Evolutionary conservation across 2,113 vertebrate species (phyloP).

Genomic region (Physeter macrocephalus): DNA sequence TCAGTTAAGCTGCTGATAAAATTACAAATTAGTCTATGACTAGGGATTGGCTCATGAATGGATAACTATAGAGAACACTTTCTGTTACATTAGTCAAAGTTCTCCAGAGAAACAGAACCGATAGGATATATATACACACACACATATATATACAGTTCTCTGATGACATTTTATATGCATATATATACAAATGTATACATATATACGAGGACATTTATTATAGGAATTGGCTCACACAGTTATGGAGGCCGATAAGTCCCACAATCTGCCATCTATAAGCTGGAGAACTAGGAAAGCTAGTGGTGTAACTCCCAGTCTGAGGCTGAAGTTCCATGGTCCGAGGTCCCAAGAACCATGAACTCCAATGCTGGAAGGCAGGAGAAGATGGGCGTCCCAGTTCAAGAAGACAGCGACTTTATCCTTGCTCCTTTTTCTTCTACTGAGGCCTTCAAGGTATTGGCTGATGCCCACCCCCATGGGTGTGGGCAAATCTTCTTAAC

Average conservation of each 20-base stretch:
- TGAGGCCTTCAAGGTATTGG: background rate
- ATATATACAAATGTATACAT: background rate
- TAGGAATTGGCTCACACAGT: background rate
- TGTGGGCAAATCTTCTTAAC: background rate
- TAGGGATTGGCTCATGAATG: background rate
- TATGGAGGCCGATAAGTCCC: background rate
- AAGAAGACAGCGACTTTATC: background rate
- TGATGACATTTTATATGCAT: background rate
- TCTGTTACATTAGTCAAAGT: background rate
- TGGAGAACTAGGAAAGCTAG: background rate
- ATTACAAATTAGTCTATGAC: background rate
- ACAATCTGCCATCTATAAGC: background rate
- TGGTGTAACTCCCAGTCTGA: background rate
- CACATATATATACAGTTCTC: background rate
- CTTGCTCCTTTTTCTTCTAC: background rate
- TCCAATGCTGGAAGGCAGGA: background rate
- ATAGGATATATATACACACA: background rate
- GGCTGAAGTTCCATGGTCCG: background rate
- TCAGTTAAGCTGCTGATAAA: background rate
- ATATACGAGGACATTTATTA: background rate
- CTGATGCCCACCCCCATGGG: background rate
- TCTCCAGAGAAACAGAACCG: background rate
- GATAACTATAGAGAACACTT: background rate
- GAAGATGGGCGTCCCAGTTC: background rate
- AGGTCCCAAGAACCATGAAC: background rate